Base-by-base conservation (phyloP, 2,797 vertebrate species). In the Neostethus bicornis region DNA sequence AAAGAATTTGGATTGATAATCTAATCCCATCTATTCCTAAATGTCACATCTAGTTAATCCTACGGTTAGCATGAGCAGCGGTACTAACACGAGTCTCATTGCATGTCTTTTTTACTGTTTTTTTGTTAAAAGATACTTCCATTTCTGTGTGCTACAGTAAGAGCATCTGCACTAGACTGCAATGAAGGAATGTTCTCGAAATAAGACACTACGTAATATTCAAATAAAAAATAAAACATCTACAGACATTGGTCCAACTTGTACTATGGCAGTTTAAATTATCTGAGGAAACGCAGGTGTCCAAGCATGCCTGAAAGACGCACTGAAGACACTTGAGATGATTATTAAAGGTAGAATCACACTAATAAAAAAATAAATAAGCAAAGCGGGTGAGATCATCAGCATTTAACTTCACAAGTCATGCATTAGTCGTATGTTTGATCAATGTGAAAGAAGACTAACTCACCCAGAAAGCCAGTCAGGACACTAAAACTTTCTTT, bases 151-250 rank as follows among this genome's bases (percentile, higher is more conserved):
- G 85, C 86, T 89, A 90, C 86, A 81, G 84, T 86, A 88, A 89
- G 88, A 91, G 87, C 84, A 68, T 87, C 85, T 81, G 84, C 86
- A 90, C 90, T 91, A 91, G 77, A 91, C 87, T 88, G 91, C 90
- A 89, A 90, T 90, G 87, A 88, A 92, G 92, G 92, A 93, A 93
- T 93, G 92, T 93, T 91, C 86, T 90, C 90, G 92, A 93, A 91
- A 91, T 93, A 93, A 93, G 92, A 93, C 91, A 93, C 92, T 92
- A 92, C 85, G 88, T 77, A 91, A 88, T 74, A 66, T 64, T 39
- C 75, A 88, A 82, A 64, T 31, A 82, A 86, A 66, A 81, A 75
- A 73, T 11, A n/a, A 80, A 91, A 87, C 85, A 87, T 87, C 90
- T 91, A 92, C 90, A 92, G 87, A 90, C 87, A 90, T 92, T 92